phyloP scores from a whole-genome alignment of 2,888 invertebrate species.

The Polia nebulosa region DNA sequence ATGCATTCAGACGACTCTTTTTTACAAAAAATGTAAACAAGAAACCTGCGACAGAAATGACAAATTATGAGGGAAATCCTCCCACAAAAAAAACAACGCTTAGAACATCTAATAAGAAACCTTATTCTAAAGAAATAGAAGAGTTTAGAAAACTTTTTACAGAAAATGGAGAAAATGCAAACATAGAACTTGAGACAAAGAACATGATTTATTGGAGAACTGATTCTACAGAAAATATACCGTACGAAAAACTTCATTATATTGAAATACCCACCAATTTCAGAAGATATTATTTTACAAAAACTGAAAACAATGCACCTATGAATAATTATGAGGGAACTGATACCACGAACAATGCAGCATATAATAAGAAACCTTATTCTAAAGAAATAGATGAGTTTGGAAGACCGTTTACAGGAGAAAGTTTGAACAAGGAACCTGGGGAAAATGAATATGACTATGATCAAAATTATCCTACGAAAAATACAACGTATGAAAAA shows the following conservation, averaged over 20 bases:
- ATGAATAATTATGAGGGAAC: not conserved
- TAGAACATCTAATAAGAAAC: not conserved
- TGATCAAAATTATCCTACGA: not conserved
- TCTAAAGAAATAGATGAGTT: slow-evolving; percentile 20
- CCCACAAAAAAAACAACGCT: not conserved
- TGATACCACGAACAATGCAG: not conserved
- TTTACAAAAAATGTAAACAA: not conserved
- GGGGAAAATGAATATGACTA: not conserved
- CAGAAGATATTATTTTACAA: not conserved
- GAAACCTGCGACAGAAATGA: not conserved
- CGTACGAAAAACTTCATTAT: not conserved
- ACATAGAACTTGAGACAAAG: not conserved
- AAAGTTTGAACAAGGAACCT: not conserved
- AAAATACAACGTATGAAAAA: not conserved
- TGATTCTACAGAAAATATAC: not conserved
- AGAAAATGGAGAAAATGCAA: not conserved
- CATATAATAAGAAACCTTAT: not conserved
- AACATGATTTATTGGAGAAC: not conserved
- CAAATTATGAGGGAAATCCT: not conserved
- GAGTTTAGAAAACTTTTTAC: not conserved
- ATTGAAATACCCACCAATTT: not conserved
- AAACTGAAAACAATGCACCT: not conserved
- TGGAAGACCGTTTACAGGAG: not conserved
- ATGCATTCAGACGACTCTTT: not conserved
- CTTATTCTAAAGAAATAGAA: not conserved